These are phyloP conservation scores for Clarias laeviceps DNA, from an alignment of 2,797 vertebrate genomes.

Conservation along the genomic window DNA sequence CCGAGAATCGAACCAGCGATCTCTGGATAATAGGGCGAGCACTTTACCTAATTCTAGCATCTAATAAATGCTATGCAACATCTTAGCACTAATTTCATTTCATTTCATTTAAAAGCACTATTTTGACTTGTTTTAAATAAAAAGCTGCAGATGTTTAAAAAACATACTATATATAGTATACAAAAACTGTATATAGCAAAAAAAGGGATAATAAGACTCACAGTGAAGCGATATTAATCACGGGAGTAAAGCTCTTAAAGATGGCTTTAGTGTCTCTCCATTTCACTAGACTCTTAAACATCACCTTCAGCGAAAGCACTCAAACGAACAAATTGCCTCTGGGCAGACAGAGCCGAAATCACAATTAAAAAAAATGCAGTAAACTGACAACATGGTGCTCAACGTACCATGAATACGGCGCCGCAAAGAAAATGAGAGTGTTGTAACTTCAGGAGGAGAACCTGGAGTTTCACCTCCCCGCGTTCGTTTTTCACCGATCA, in stretches of 20 bases:
- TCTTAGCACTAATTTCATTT: not conserved
- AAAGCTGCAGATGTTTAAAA: not conserved
- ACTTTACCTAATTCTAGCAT: no score
- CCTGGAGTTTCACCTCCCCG: not conserved
- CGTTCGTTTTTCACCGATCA: slow-evolving; percentile 14
- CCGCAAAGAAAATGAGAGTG: not conserved
- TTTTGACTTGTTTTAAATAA: not conserved
- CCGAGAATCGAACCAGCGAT: no score
- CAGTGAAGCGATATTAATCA: slow-evolving; percentile 2
- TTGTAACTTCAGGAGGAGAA: not conserved
- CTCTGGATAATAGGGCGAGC: no score
- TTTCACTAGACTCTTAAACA: slow-evolving; percentile 28
- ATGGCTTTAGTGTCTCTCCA: not conserved
- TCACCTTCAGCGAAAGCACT: slow-evolving; percentile 25
- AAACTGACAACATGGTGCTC: slow-evolving; percentile 29
- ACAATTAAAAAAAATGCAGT: slow-evolving; percentile 33
- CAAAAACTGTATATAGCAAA: not conserved
- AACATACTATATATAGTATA: not conserved
- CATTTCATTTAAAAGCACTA: not conserved
- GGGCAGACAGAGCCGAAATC: not conserved
- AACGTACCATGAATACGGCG: slow-evolving; percentile 4
- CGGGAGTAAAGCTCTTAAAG: slow-evolving; percentile 14
- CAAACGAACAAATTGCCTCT: slow-evolving; percentile 19
- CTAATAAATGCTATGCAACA: not conserved
- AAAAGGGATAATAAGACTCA: not conserved